These are phyloP conservation scores for Centrocercus urophasianus DNA, from an alignment of 2,113 vertebrate genomes.

Conservation along the genomic window DNA sequence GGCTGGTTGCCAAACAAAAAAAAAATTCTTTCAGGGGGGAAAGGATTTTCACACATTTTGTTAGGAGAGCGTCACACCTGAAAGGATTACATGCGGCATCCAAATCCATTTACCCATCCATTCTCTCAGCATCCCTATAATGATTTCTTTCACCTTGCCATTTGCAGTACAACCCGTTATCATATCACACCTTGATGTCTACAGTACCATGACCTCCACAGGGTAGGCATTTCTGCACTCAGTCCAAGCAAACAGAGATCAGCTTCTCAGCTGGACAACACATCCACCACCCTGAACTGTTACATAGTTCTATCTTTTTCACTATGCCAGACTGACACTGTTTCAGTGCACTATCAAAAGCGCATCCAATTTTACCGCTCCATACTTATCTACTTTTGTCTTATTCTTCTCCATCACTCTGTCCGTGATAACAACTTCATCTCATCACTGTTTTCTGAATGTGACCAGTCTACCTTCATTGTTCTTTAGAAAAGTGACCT, in stretches of 20 bases:
- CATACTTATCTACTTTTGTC: neutral
- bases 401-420: neutral
- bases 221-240: neutral
- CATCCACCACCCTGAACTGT: neutral
- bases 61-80: neutral
- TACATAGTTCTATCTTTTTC: neutral
- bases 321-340: neutral
- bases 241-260: neutral
- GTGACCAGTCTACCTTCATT: neutral
- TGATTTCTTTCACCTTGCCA: neutral
- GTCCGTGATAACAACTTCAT: neutral
- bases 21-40: neutral
- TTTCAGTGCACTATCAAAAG: neutral
- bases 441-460: neutral
- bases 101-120: neutral
- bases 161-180: neutral
- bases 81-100: neutral
- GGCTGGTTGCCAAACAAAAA: neutral
- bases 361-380: neutral
- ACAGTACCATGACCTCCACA: neutral
- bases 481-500: neutral
- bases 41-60: slow-evolving; percentile 22
- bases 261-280: neutral
- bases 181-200: neutral
- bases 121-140: neutral